Conservation (phyloP, 2,888 invertebrate genomes). For the Chloromyia formosa region DNA sequence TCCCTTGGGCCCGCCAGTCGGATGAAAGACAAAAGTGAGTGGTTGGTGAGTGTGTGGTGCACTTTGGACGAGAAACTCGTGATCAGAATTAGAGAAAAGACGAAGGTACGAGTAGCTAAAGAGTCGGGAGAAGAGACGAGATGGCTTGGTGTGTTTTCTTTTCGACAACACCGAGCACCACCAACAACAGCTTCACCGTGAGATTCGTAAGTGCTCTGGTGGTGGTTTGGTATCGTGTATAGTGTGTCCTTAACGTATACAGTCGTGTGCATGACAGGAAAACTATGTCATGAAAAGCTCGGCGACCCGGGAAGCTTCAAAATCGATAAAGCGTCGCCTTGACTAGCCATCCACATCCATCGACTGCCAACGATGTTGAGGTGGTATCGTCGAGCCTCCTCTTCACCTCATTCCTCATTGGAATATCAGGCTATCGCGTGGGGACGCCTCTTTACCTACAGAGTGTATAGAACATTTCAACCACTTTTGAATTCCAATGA, state of each 20-base stretch:
- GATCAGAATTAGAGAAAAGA: no score
- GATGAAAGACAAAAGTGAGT: not conserved
- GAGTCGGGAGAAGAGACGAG: no score
- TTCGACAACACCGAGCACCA: no score
- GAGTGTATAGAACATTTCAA: not conserved
- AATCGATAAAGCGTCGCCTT: slow-evolving; percentile 44
- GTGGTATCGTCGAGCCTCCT: no score
- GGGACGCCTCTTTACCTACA: not conserved
- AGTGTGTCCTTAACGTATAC: no score
- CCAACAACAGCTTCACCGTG: no score
- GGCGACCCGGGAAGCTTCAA: slow-evolving; percentile 21
- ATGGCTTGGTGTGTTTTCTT: no score
- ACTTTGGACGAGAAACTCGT: no score
- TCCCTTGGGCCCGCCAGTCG: not conserved
- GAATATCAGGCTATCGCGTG: not conserved
- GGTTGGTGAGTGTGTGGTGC: no score
- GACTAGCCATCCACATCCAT: slow-evolving; percentile 10
- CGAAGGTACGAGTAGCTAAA: no score
- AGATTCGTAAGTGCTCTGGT: no score
- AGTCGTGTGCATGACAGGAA: not conserved
- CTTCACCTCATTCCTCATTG: no score
- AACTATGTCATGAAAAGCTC: slow-evolving; percentile 43
- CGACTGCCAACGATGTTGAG: not conserved
- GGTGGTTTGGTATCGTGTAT: not conserved
- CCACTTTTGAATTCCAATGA: not conserved